Evolutionary conservation across 1,140 invertebrate genomes (phyloP).

Genomic region (Eulimnadia texana): DNA sequence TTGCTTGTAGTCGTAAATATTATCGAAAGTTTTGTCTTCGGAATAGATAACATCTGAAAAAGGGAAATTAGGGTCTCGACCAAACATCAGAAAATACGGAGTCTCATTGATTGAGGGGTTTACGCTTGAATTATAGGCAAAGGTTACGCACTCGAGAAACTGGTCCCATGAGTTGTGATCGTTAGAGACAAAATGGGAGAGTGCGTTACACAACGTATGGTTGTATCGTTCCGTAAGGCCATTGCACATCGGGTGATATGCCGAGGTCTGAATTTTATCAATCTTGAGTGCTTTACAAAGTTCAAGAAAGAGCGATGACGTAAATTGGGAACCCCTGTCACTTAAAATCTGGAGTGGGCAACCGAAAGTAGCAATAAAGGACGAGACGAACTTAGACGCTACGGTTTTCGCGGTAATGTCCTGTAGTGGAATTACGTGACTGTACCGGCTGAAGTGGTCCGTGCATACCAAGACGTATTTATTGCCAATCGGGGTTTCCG

Average conservation of each 20-base stretch:
- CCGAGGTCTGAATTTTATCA: constrained; percentile 1
- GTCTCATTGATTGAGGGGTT: not conserved
- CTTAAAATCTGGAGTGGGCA: not conserved
- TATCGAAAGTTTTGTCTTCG: not conserved
- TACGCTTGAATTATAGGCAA: not conserved
- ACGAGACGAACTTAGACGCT: not conserved
- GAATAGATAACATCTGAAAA: not conserved
- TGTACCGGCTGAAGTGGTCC: constrained; percentile 23
- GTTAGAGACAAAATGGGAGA: not conserved
- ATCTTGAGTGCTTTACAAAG: not conserved
- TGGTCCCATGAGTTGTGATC: not conserved
- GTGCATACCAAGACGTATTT: constrained; percentile 20
- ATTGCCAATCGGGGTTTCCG: constrained; percentile 14
- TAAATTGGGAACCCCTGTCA: not conserved
- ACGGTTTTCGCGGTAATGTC: not conserved
- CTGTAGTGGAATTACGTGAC: not conserved
- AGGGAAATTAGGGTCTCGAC: not conserved
- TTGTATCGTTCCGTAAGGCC: not conserved
- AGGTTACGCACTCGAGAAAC: not conserved
- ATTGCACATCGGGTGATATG: not conserved
- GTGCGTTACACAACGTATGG: not conserved
- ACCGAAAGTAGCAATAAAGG: not conserved
- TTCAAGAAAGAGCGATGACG: not conserved
- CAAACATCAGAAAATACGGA: constrained; percentile 1
- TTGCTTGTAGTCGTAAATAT: not conserved